phyloP scores from a whole-genome alignment of 2,113 vertebrate genomes.

The Halcyon malimbica region DNA sequence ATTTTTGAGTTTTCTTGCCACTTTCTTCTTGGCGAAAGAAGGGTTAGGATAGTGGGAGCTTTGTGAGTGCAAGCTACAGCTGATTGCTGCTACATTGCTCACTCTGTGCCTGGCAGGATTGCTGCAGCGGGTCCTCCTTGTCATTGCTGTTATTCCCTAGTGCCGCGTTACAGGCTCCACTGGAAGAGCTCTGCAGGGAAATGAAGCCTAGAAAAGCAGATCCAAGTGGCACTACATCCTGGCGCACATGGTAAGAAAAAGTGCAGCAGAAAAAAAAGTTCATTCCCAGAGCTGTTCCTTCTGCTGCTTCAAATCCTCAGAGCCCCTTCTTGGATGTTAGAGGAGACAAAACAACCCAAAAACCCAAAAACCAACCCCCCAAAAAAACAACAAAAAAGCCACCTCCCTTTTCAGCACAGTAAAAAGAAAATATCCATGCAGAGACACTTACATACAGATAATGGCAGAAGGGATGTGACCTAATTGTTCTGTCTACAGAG shows the following conservation, averaged over 20 bases:
- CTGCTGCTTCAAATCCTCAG: not conserved
- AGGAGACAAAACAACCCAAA: not conserved
- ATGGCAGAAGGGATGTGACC: not conserved
- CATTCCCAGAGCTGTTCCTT: not conserved
- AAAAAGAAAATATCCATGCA: not conserved
- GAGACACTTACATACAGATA: not conserved
- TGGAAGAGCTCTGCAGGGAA: not conserved
- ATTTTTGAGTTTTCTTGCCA: not conserved
- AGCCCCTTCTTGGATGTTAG: not conserved
- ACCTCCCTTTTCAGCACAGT: not conserved
- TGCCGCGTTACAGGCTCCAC: not conserved
- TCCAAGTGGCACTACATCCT: not conserved
- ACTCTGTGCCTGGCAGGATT: not conserved
- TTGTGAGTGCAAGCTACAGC: not conserved
- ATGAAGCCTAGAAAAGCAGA: not conserved
- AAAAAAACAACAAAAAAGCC: not conserved
- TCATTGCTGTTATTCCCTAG: not conserved
- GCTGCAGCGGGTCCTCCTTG: not conserved
- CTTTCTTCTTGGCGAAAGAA: not conserved
- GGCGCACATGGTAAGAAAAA: not conserved
- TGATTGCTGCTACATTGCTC: rapidly evolving
- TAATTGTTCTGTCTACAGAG: not conserved
- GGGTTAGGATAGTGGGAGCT: not conserved
- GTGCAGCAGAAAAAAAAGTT: not conserved
- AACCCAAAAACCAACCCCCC: no score